These are phyloP conservation scores for Eilema griseolum DNA, from an alignment of 2,888 invertebrate species.

Conservation along the genomic window DNA sequence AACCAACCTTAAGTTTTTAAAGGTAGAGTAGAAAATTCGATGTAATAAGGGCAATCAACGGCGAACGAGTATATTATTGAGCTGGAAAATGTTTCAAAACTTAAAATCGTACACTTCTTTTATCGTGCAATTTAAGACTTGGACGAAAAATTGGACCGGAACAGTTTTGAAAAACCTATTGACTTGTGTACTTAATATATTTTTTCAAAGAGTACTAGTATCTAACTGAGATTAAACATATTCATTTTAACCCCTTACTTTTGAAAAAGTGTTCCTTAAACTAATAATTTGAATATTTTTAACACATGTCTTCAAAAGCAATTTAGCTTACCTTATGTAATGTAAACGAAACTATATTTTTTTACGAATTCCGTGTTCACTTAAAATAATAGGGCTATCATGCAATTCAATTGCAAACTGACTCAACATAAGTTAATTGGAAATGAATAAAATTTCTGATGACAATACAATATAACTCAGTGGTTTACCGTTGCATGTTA, in stretches of 20 bases:
- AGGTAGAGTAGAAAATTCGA: slow-evolving; percentile 50
- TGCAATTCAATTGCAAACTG: background rate
- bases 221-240: too few species aligned
- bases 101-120: slow-evolving; percentile 71
- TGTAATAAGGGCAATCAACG: slow-evolving; percentile 58
- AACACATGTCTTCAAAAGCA: too few species aligned
- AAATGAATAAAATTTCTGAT: slow-evolving; percentile 1
- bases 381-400: background rate
- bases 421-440: background rate
- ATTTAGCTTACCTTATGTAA: too few species aligned
- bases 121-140: slow-evolving; percentile 51
- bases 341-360: too few species aligned
- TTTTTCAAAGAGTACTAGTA: too few species aligned
- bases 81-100: slow-evolving; percentile 74
- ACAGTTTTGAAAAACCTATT: background rate
- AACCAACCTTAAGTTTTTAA: slow-evolving; percentile 50
- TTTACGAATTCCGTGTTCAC: background rate
- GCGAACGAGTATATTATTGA: slow-evolving; percentile 71
- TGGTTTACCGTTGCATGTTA: background rate
- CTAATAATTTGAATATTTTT: too few species aligned
- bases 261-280: too few species aligned
- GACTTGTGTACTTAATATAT: too few species aligned
- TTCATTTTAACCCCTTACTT: too few species aligned
- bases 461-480: background rate
- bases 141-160: slow-evolving; percentile 29